Percentiles rank a stretch among this genome's conserved stretches.
Conservation (phyloP, 35 echinoderm and acorn worm genomes). For the Lytechinus variegatus region DNA sequence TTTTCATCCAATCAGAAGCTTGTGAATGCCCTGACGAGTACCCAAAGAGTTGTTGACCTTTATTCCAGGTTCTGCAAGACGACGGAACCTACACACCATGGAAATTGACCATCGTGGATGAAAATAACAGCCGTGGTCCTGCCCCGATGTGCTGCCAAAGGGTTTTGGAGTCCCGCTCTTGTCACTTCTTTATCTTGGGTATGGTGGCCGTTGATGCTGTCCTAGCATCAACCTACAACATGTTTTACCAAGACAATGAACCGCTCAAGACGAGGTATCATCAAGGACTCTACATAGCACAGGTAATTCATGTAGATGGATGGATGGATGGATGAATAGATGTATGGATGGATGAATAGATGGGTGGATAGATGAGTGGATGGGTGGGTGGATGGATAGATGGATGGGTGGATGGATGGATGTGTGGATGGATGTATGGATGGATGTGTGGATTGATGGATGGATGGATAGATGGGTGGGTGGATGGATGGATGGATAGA, state of each 20-base stretch:
- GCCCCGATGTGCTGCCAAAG: conserved; percentile 77
- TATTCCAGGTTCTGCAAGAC: conserved; percentile 72
- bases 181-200: conserved; percentile 82
- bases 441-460: no score
- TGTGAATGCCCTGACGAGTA: no score
- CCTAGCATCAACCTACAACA: conserved; percentile 84
- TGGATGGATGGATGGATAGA: no score
- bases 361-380: no score
- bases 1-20: no score
- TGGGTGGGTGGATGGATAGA: no score
- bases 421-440: no score
- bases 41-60: not conserved
- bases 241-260: conserved; percentile 55
- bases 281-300: conserved; percentile 49
- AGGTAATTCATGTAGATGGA: conserved; percentile 8
- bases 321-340: no score
- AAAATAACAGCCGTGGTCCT: conserved; percentile 70
- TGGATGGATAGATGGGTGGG: no score
- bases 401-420: no score
- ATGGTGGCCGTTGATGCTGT: conserved; percentile 79
- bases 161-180: conserved; percentile 80
- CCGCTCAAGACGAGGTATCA: conserved; percentile 22
- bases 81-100: conserved; percentile 92
- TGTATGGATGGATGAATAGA: no score
- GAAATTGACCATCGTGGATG: conserved; percentile 86